phyloP scores from a whole-genome alignment of 2,888 invertebrate genomes.

The Idaea dimidiata region DNA sequence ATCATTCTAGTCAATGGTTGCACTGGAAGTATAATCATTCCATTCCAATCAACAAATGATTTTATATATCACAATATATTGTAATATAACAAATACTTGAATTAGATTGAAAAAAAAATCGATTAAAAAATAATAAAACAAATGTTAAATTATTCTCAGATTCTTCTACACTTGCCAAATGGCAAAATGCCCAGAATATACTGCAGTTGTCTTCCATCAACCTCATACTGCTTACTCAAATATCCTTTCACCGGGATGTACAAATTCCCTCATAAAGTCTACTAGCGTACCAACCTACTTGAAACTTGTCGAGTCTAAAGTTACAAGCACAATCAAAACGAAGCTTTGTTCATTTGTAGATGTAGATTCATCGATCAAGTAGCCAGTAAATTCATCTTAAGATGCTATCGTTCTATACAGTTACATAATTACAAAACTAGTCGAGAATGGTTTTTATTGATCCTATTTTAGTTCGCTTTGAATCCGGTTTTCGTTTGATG shows the following conservation, averaged over 20 bases:
- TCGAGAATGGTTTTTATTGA: constrained; percentile 1
- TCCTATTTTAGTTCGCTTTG: not conserved
- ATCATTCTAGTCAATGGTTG: constrained; percentile 12
- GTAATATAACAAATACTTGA: not conserved
- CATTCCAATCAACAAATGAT: not conserved
- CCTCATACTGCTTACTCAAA: not conserved
- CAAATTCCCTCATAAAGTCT: not conserved
- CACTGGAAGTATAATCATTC: not conserved
- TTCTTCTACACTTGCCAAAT: not conserved
- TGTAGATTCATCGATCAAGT: constrained; percentile 30
- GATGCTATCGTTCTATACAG: constrained; percentile 28
- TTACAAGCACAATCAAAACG: not conserved
- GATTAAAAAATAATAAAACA: not conserved
- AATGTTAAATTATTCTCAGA: not conserved
- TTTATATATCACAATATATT: not conserved
- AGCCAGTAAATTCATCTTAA: constrained; percentile 28
- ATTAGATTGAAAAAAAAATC: not conserved
- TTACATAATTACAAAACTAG: constrained; percentile 23
- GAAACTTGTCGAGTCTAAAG: constrained; percentile 1
- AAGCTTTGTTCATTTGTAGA: constrained; percentile 7
- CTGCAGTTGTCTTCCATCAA: constrained; percentile 1
- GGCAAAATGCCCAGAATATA: not conserved
- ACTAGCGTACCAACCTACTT: not conserved
- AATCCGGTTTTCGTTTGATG: not conserved
- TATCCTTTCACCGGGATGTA: not conserved